phyloP scores from a whole-genome alignment of 2,797 vertebrate species.

The Cossypha caffra region DNA sequence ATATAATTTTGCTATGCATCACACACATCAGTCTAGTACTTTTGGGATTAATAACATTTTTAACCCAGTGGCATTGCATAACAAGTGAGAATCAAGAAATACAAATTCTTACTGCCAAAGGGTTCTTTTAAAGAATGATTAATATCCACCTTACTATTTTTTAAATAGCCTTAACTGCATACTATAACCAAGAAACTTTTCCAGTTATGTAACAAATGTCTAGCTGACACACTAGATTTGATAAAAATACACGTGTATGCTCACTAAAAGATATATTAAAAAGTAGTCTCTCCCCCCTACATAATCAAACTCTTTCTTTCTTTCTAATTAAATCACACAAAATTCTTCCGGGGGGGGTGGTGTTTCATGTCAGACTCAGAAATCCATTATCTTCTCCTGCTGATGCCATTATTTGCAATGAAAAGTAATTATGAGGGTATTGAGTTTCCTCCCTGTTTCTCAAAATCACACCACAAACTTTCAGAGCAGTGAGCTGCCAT shows the following conservation, averaged over 20 bases:
- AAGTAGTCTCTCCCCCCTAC: neutral
- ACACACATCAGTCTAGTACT: neutral
- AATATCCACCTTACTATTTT: slow-evolving; percentile 10
- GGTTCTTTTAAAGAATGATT: slow-evolving; percentile 32
- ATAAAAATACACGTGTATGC: neutral
- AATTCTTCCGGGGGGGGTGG: slow-evolving; percentile 38
- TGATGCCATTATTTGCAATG: slow-evolving; percentile 64
- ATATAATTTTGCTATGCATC: neutral
- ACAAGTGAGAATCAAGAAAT: slow-evolving; percentile 4
- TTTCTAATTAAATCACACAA: slow-evolving; percentile 28
- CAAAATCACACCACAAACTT: slow-evolving; percentile 60
- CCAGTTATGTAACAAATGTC: neutral
- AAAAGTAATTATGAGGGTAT: slow-evolving; percentile 71
- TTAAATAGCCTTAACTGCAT: neutral
- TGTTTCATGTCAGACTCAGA: slow-evolving; percentile 53
- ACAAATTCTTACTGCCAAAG: slow-evolving; percentile 7
- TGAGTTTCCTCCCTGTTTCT: slow-evolving; percentile 54
- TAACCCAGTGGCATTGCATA: slow-evolving; percentile 1
- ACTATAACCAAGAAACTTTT: neutral
- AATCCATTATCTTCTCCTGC: slow-evolving; percentile 72
- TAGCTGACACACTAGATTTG: neutral
- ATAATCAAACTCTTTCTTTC: slow-evolving; percentile 34
- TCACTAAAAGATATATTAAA: slow-evolving; percentile 31
- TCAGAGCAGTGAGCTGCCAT: slow-evolving; percentile 6
- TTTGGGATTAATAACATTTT: slow-evolving; percentile 33